Conservation (phyloP, 2,888 invertebrate species). For the Villa cingulata region DNA sequence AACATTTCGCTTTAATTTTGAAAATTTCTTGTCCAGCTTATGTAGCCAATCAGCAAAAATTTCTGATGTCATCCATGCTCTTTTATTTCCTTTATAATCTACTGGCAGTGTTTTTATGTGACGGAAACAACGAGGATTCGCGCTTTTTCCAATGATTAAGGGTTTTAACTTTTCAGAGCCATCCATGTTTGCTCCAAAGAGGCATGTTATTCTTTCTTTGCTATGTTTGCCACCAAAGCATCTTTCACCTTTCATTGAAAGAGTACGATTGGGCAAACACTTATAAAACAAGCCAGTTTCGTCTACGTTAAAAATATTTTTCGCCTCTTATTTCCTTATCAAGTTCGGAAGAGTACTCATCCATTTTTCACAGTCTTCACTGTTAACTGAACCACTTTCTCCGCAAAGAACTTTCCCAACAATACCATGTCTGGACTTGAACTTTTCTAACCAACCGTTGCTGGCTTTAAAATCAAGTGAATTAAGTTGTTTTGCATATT, state of each 20-base stretch:
- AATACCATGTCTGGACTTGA: too few relatives aligned
- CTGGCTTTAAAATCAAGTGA: background rate
- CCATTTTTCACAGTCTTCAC: too few relatives aligned
- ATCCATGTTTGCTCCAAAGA: conserved; percentile 17
- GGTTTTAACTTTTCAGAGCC: conserved; percentile 14
- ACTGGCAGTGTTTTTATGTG: background rate
- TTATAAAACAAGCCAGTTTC: too few relatives aligned
- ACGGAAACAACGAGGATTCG: conserved; percentile 6
- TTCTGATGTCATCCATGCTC: conserved; percentile 5
- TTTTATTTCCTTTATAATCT: conserved; percentile 1
- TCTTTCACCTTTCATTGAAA: conserved; percentile 8
- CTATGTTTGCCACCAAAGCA: conserved; percentile 16
- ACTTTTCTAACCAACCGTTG: background rate
- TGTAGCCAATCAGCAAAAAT: background rate
- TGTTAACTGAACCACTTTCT: too few relatives aligned
- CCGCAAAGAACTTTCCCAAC: too few relatives aligned
- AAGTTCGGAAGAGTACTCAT: too few relatives aligned
- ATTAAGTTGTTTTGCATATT: too few relatives aligned
- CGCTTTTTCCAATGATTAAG: conserved; percentile 1
- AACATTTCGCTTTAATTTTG: background rate
- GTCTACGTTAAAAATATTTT: too few relatives aligned
- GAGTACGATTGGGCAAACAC: too few relatives aligned
- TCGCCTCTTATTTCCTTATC: too few relatives aligned
- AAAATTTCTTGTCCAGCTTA: background rate
- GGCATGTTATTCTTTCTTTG: conserved; percentile 16